Percentiles rank a stretch among this genome's conserved stretches.
These are phyloP conservation scores for Poecilia picta DNA, from an alignment of 2,797 vertebrate species.

Conservation along the genomic window DNA sequence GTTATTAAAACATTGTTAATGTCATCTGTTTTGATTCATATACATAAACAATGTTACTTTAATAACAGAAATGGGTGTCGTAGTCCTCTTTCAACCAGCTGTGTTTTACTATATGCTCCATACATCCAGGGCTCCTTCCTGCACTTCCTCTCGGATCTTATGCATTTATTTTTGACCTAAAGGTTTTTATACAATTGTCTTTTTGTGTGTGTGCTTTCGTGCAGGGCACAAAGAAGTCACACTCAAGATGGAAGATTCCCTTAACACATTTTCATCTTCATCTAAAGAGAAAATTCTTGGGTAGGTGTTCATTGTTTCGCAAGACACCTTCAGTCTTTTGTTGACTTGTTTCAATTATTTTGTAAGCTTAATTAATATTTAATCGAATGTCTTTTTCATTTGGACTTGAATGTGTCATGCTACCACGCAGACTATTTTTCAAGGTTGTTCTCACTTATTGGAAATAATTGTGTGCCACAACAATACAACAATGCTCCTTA, in stretches of 20 bases:
- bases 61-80: background rate
- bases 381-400: conserved; percentile 24
- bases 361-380: conserved; percentile 27
- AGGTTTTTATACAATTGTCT: background rate
- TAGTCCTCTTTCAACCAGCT: background rate
- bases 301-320: conserved; percentile 46
- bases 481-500: conserved; percentile 5
- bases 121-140: too few species aligned
- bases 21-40: background rate
- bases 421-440: conserved; percentile 14
- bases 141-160: background rate
- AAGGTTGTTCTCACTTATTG: conserved; percentile 13
- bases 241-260: conserved; percentile 45
- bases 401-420: conserved; percentile 5
- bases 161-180: background rate
- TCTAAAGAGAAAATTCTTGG: conserved; percentile 35
- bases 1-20: background rate
- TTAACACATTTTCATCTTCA: conserved; percentile 38
- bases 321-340: background rate
- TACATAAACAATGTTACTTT: background rate
- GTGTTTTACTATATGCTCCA: background rate
- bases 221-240: conserved; percentile 30
- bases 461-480: conserved; percentile 10
- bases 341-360: conserved; percentile 10
- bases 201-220: conserved; percentile 27